Conservation (phyloP, 1,140 invertebrate species). For the Drosophila cardini region DNA sequence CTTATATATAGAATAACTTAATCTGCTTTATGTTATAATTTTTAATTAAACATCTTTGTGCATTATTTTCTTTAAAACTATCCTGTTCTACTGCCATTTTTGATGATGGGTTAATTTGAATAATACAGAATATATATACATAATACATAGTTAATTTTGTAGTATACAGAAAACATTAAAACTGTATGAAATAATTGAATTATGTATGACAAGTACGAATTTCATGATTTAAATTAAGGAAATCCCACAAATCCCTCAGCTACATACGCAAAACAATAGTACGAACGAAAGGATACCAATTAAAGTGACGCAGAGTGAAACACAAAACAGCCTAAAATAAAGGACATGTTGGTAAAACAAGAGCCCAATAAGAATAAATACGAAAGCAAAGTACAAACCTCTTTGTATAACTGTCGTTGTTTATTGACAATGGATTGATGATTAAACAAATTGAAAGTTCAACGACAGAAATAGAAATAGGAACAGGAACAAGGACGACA, state of each 20-base stretch:
- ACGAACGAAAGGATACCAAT: slow-evolving; percentile 35
- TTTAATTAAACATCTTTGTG: too few species aligned
- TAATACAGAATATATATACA: slow-evolving; percentile 34
- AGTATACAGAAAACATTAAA: neutral
- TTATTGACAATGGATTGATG: slow-evolving; percentile 30
- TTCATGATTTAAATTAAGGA: neutral
- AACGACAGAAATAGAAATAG: slow-evolving; percentile 29
- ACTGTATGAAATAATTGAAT: neutral
- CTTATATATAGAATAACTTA: too few species aligned
- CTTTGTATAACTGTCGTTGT: slow-evolving; percentile 6
- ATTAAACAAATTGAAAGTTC: slow-evolving; percentile 56
- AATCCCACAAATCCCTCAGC: slow-evolving; percentile 4
- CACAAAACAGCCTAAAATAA: neutral
- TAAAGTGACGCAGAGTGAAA: slow-evolving; percentile 45
- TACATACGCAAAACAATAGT: slow-evolving; percentile 25
- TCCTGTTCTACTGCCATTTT: too few species aligned
- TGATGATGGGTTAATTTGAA: slow-evolving; percentile 29
- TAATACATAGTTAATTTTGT: neutral
- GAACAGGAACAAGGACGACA: slow-evolving; percentile 32
- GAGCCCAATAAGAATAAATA: slow-evolving; percentile 43
- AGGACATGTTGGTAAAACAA: slow-evolving; percentile 13
- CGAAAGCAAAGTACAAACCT: slow-evolving; percentile 41
- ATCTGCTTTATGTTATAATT: too few species aligned
- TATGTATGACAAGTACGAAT: neutral
- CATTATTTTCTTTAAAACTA: too few species aligned